Evolutionary conservation across 2,113 vertebrate genomes (phyloP).

Genomic region (Osmerus mordax): DNA sequence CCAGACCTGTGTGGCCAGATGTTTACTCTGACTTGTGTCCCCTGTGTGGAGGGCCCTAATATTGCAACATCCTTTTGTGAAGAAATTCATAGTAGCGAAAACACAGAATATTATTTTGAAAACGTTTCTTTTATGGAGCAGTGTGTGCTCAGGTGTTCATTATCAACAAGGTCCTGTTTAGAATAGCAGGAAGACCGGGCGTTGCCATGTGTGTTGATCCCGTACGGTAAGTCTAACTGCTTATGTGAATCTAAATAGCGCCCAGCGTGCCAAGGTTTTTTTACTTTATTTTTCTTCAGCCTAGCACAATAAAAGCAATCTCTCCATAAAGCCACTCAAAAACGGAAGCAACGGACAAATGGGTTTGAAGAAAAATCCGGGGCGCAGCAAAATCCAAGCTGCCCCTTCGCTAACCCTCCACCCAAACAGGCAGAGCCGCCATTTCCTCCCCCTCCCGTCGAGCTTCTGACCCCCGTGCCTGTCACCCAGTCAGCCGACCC

Average conservation of each 20-base stretch:
- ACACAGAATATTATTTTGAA: conserved; percentile 8
- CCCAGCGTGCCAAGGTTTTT: conserved; percentile 59
- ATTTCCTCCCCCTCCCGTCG: conserved; percentile 60
- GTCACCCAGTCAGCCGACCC: conserved; percentile 50
- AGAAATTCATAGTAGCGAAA: conserved; percentile 12
- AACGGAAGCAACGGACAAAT: conserved; percentile 63
- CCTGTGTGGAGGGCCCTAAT: conserved; percentile 14
- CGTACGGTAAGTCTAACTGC: conserved; percentile 48
- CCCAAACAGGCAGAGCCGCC: conserved; percentile 63
- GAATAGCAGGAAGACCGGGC: conserved; percentile 40
- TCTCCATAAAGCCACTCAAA: conserved; percentile 63
- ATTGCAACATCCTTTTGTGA: conserved; percentile 7
- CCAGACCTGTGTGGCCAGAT: conserved; percentile 10
- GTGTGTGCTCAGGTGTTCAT: conserved; percentile 49
- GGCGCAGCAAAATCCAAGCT: conserved; percentile 62
- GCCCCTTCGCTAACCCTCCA: conserved; percentile 64
- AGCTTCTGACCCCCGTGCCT: conserved; percentile 1
- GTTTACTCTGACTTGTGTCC: conserved; percentile 27
- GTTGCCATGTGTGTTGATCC: conserved; percentile 41
- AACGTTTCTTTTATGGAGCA: conserved; percentile 40
- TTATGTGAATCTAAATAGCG: conserved; percentile 63
- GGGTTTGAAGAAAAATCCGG: conserved; percentile 65
- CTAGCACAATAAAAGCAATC: conserved; percentile 71
- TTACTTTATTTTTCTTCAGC: conserved; percentile 56
- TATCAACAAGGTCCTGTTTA: conserved; percentile 50